phyloP scores from a whole-genome alignment of 2,797 vertebrate genomes.

The Falco concolor region DNA sequence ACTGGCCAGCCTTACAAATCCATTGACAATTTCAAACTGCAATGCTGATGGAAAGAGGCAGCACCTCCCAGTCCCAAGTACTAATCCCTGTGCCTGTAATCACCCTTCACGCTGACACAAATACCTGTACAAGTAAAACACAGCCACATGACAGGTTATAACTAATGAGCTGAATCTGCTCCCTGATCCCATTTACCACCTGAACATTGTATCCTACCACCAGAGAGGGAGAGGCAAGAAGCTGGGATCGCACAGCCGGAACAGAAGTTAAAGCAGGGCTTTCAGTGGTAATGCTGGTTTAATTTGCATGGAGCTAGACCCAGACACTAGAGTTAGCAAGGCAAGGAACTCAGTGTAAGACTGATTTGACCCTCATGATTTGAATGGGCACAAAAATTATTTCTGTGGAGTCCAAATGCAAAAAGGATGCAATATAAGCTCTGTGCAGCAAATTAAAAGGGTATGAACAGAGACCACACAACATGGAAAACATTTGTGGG shows the following conservation, averaged over 20 bases:
- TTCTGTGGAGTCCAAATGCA: not conserved
- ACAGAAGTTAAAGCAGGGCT: not conserved
- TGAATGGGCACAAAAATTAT: not conserved
- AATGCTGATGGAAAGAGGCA: not conserved
- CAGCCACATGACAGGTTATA: not conserved
- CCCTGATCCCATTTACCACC: not conserved
- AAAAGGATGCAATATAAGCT: not conserved
- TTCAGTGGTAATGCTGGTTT: accelerated
- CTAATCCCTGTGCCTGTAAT: too few relatives aligned
- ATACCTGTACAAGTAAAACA: not conserved
- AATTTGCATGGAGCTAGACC: not conserved
- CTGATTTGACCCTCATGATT: not conserved
- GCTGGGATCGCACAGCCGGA: not conserved
- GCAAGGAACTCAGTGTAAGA: not conserved
- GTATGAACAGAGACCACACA: not conserved
- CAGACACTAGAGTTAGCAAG: not conserved
- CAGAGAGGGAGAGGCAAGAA: not conserved
- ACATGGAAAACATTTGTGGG: not conserved
- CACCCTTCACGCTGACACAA: not conserved
- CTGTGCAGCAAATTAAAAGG: not conserved
- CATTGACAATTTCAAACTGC: not conserved
- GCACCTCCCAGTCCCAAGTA: not conserved
- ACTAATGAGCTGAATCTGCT: not conserved
- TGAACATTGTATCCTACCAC: not conserved
- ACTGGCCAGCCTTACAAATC: not conserved